phyloP scores from a whole-genome alignment of 1,140 invertebrate genomes.

The Meloidogyne exigua region DNA sequence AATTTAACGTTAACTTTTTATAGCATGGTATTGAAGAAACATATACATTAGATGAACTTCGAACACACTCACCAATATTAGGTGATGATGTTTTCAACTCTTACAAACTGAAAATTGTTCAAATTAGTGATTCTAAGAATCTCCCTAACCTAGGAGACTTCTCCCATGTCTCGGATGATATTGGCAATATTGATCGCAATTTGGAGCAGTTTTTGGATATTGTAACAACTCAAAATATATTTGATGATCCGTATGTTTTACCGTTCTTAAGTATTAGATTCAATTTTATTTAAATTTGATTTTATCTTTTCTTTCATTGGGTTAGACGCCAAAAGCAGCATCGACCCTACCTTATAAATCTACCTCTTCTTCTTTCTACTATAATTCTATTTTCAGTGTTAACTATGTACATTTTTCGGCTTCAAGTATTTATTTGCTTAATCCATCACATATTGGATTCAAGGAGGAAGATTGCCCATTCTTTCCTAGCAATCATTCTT shows the following conservation, averaged over 20 bases:
- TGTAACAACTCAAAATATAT: slow-evolving; percentile 30
- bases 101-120: not conserved
- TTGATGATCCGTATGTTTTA: slow-evolving; percentile 25
- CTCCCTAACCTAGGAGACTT: slow-evolving; percentile 23
- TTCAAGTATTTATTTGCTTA: slow-evolving; percentile 25
- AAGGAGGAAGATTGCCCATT: not conserved
- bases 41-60: slow-evolving; percentile 3
- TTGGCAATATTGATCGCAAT: slow-evolving; percentile 1
- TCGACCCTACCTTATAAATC: not conserved
- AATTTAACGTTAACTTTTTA: not conserved
- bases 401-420: slow-evolving; percentile 19
- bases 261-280: slow-evolving; percentile 24
- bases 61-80: not conserved
- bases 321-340: not conserved
- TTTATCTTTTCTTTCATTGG: no score
- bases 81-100: not conserved
- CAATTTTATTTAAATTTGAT: no score
- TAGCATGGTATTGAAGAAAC: not conserved
- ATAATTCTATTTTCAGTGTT: not conserved
- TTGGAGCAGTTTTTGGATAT: slow-evolving; percentile 30
- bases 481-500: slow-evolving; percentile 28
- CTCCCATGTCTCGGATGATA: not conserved
- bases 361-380: not conserved
- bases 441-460: slow-evolving; percentile 20
- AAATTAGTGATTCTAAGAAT: not conserved